Evolutionary conservation across 2,113 vertebrate genomes (phyloP), one percentile per base, ranked within the genome.

Genomic region (Ploceus nigricollis): DNA sequence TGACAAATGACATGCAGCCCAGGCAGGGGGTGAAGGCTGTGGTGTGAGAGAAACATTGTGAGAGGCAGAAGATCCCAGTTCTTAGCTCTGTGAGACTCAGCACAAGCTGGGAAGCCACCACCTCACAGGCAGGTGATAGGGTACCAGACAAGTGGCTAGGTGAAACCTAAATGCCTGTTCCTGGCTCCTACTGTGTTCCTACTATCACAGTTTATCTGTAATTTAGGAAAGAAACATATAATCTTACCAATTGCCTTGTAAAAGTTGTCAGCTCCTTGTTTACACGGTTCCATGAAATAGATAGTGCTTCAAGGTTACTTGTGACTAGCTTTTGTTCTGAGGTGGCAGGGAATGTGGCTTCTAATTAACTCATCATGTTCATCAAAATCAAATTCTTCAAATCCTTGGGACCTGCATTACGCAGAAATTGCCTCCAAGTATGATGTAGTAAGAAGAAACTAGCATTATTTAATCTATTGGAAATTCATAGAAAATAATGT

Each of bases 211-310:
- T 90, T 93, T 86, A 89, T 83, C 56, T 90, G 76, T 86, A 64
- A 81, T 95, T 97, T 71, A 68, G 72, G 54, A 75, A 88, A 75
- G 64, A 82, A 96, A 91, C 80, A 16, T 93, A 63, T 94, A 93
- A 95, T 95, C 76, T 96, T 86, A 56, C 31, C 88, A 89, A 68
- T 65, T 92, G 85, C 72, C 76, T 70, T 92, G 86, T 81, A 87
- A 84, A 93, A 89, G 54, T 90, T 93, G 82, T 66, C 64, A 70
- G 61, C 42, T 73, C 54, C 87, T 92, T 95, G 56, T 93, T 94
- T 93, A 81, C 47, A 66, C 14, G 1, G 44, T 68, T 94, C 87
- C 54, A 51, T 25, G 71, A 86, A 96, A 40, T 12, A 87, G 48
- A 33, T 60, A 76, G 72, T 88, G 82, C 91, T 87, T 95, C 79